These are phyloP conservation scores for Drosophila pallidifrons DNA, from an alignment of 1,140 invertebrate genomes.

Conservation along the genomic window DNA sequence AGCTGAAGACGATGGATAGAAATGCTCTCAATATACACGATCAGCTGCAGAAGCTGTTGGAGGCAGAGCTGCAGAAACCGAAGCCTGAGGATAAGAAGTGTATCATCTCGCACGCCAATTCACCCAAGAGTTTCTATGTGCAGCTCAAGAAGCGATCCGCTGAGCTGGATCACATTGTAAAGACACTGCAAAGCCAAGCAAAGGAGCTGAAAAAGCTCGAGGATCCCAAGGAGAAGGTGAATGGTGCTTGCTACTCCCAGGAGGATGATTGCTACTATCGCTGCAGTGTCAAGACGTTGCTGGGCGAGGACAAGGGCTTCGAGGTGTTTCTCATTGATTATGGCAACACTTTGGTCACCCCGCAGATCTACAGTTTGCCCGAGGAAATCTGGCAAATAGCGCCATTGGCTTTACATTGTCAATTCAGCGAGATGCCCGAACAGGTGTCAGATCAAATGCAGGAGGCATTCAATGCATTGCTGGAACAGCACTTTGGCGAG, in stretches of 20 bases:
- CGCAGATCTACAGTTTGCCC: conserved; percentile 87
- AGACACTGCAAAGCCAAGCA: conserved; percentile 82
- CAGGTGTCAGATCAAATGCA: conserved; percentile 50
- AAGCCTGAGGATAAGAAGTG: conserved; percentile 49
- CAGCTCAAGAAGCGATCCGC: conserved; percentile 87
- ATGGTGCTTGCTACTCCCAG: conserved; percentile 88
- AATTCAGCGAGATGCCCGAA: conserved; percentile 80
- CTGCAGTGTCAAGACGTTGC: conserved; percentile 87
- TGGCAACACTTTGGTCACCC: conserved; percentile 88
- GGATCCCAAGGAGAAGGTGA: conserved; percentile 31
- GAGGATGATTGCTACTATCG: conserved; percentile 90
- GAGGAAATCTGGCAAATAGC: conserved; percentile 87
- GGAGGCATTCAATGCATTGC: conserved; percentile 58
- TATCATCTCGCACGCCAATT: conserved; percentile 88
- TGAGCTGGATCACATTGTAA: conserved; percentile 87
- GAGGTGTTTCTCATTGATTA: conserved; percentile 91
- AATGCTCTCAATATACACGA: conserved; percentile 60
- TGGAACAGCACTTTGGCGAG: conserved; percentile 80
- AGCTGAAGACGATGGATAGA: conserved; percentile 53
- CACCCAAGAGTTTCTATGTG: conserved; percentile 90
- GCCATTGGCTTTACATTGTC: conserved; percentile 87
- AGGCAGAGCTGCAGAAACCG: conserved; percentile 33
- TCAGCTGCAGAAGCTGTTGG: conserved; percentile 62
- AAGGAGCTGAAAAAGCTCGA: conserved; percentile 40
- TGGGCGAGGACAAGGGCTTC: conserved; percentile 85